Percentiles rank a stretch among this genome's conserved stretches.
Conservation (phyloP, 2,113 vertebrate species). For the Bombycilla garrulus region DNA sequence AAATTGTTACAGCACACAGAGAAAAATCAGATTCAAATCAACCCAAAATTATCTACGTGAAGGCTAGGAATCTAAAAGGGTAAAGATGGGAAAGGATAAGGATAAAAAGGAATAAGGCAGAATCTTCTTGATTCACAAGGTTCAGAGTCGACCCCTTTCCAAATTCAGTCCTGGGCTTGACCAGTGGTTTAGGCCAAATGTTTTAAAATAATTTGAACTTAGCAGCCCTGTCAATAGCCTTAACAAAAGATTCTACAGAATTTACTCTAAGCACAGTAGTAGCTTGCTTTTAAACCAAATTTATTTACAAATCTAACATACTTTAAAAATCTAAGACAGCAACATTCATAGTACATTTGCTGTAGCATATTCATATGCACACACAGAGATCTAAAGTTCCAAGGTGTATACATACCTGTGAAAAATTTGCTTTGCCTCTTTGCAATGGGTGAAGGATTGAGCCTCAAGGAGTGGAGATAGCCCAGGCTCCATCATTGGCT, state of each 20-base stretch:
- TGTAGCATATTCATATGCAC: background rate
- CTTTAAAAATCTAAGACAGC: background rate
- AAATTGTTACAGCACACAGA: background rate
- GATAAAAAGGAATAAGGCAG: background rate
- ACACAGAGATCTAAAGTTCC: background rate
- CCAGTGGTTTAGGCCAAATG: background rate
- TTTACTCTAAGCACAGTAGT: background rate
- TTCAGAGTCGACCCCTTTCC: background rate
- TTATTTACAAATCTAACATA: background rate
- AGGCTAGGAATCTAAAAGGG: background rate
- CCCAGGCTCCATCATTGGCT: fast-evolving
- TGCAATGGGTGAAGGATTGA: background rate
- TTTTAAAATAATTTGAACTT: background rate
- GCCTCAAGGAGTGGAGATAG: background rate
- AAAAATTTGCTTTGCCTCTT: background rate
- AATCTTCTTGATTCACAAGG: background rate
- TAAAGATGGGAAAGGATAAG: background rate
- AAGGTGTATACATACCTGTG: too few species aligned
- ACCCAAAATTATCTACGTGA: background rate
- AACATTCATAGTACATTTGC: background rate
- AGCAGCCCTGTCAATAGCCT: background rate
- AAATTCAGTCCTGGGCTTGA: background rate
- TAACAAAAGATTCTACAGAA: background rate
- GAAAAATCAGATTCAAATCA: background rate
- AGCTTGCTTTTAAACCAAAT: background rate